Base-by-base conservation (phyloP, 1,140 invertebrate species). In the Heterodera schachtii region DNA sequence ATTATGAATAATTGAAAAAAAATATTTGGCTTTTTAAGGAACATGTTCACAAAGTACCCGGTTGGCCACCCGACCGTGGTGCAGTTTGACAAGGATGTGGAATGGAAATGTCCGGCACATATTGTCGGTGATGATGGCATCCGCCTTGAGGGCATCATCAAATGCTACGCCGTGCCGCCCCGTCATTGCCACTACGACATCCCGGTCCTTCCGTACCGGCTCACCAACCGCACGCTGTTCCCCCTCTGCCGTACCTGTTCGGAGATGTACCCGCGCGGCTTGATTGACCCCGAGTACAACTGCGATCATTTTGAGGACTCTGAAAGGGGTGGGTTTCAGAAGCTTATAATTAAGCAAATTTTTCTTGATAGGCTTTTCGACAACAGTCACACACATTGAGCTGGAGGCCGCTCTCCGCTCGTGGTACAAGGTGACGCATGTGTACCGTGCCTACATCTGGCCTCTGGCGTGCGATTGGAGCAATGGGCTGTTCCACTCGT, bases 191-290 rank as follows among this genome's bases (percentile, higher is more conserved):
- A 11, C 19, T 43, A n/a, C 21, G 69, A n/a, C 21, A 46, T 76
- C 43, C 75, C 75, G 3, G 75, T 76, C 6, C 9, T 76, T 2
- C 75, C 75, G 13, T 6, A 13, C 8, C 31, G 66, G 11, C 1
- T 76, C 1, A 70, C 52, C 75, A 70, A 76, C 5, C 8, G 75
- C 3, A 43, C 46, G 1, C 75, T 76, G 1, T 76, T 76, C 21
- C 75, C 75, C 3, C 41, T 76, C 8, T 76, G 75, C 75, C 75
- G 75, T 2, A 76, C 8, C 0, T 76, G 75, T 19, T 8, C 75
- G 0, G 69, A 71, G 0, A 9, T 11, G n/a, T 71, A 16, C 41
- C 69, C 69, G 21, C 6, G 41, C 31, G 69, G 69, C 41, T 3
- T 3, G 1, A 11, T 9, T 0, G 69, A 71, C 44, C 5, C n/a